Percentiles rank a stretch among this genome's conserved stretches.
phyloP scores from a whole-genome alignment of 2,797 vertebrate genomes.

The Muraenolepis orangiensis region DNA sequence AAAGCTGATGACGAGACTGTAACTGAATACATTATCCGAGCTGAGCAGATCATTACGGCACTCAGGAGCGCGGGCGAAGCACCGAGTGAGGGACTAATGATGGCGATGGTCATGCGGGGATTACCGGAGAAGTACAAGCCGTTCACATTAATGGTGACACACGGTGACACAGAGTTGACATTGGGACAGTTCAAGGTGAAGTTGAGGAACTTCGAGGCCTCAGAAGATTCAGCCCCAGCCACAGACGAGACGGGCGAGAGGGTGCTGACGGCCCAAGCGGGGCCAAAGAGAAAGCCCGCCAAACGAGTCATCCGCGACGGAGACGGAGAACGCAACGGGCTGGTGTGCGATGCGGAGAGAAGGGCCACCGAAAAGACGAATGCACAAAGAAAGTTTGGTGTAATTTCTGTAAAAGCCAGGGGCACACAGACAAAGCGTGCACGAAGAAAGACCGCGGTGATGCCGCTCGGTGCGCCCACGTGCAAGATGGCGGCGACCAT shows the following conservation, averaged over 20 bases:
- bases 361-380: neutral
- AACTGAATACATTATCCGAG: slow-evolving; percentile 22
- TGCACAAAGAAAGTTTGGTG: neutral
- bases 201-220: neutral
- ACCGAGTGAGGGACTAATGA: slow-evolving; percentile 15
- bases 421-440: neutral
- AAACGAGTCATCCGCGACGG: no score
- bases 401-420: neutral
- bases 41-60: slow-evolving; percentile 13
- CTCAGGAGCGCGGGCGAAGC: neutral
- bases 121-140: slow-evolving; percentile 13
- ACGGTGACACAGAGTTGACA: neutral
- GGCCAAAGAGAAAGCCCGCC: neutral
- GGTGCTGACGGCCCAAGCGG: neutral
- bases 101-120: slow-evolving; percentile 13
- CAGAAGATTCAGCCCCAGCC: neutral
- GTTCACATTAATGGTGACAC: slow-evolving; percentile 13
- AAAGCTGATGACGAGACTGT: slow-evolving; percentile 8
- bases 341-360: slow-evolving; percentile 5
- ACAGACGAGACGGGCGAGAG: neutral
- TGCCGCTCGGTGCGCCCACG: no score
- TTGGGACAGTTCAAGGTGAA: neutral
- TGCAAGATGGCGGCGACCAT: no score
- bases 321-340: neutral
- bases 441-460: neutral